Evolutionary conservation across 2,888 invertebrate genomes (phyloP).

Genomic region (Aleiodes leptofemur): DNA sequence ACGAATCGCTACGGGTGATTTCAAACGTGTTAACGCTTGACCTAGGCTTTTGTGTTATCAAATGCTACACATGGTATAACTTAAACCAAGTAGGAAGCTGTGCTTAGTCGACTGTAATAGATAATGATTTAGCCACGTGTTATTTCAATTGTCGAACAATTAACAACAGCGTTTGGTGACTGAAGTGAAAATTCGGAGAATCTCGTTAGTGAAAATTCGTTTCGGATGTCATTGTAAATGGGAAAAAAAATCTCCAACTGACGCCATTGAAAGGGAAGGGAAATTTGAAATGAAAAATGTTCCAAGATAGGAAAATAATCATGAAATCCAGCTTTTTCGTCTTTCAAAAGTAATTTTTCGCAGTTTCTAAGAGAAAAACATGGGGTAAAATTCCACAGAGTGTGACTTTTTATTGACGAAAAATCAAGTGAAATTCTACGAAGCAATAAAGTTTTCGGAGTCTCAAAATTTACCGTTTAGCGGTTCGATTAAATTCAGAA

Average conservation of each 20-base stretch:
- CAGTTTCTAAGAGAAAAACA: too few species aligned
- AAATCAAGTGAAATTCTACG: neutral
- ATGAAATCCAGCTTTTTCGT: too few species aligned
- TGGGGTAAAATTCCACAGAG: neutral
- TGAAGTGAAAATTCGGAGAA: neutral
- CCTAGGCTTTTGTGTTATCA: slow-evolving; percentile 6
- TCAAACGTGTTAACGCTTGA: neutral
- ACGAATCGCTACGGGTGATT: slow-evolving; percentile 14
- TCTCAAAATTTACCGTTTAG: slow-evolving; percentile 14
- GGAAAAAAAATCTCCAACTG: too few species aligned
- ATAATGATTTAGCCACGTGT: slow-evolving; percentile 44
- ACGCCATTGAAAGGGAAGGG: too few species aligned
- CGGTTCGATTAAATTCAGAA: slow-evolving; percentile 33
- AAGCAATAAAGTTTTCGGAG: slow-evolving; percentile 4
- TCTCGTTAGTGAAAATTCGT: neutral
- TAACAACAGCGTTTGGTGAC: slow-evolving; percentile 13
- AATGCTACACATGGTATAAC: slow-evolving; percentile 10
- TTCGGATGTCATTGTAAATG: neutral
- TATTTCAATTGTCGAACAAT: slow-evolving; percentile 33
- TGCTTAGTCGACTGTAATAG: slow-evolving; percentile 34
- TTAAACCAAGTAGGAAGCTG: slow-evolving; percentile 27
- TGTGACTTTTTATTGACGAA: neutral
- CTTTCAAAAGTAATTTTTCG: too few species aligned
- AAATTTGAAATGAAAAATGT: too few species aligned
- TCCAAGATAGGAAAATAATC: too few species aligned